Evolutionary conservation across 2,113 vertebrate species (phyloP).

Genomic region (Psettodes erumei): DNA sequence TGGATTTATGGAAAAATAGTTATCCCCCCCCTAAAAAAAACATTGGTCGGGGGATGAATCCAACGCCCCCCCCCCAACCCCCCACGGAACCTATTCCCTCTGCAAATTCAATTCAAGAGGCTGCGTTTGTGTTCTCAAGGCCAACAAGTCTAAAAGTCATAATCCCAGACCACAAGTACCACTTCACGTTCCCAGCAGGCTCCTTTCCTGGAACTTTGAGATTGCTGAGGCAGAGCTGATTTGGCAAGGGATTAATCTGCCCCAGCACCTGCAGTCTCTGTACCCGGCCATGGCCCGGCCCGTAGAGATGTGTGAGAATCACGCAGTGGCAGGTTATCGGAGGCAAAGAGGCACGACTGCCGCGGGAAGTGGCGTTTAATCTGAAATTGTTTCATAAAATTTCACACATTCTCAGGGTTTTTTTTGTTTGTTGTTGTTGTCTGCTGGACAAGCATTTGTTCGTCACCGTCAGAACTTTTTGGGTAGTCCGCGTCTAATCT

Average conservation of each 20-base stretch:
- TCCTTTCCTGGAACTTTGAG: slow-evolving; percentile 74
- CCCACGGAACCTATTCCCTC: slow-evolving; percentile 61
- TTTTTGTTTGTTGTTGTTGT: too few species aligned
- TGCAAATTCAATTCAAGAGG: slow-evolving; percentile 77
- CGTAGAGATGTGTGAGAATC: slow-evolving; percentile 15
- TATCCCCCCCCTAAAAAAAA: slow-evolving; percentile 73
- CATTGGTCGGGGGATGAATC: slow-evolving; percentile 68
- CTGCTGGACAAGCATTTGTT: not conserved
- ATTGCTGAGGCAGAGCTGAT: slow-evolving; percentile 77
- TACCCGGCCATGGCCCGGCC: slow-evolving; percentile 36
- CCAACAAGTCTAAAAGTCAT: slow-evolving; percentile 81
- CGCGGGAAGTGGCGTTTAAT: too few species aligned
- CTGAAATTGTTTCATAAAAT: not conserved
- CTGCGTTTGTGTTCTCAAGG: slow-evolving; percentile 78
- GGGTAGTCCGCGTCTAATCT: not conserved
- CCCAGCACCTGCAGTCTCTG: slow-evolving; percentile 74
- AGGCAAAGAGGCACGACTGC: slow-evolving; percentile 33
- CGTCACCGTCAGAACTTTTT: not conserved
- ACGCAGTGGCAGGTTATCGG: slow-evolving; percentile 29
- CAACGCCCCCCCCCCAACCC: slow-evolving; percentile 8
- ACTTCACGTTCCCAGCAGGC: slow-evolving; percentile 78
- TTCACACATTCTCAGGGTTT: not conserved
- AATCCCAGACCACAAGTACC: slow-evolving; percentile 81
- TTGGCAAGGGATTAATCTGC: slow-evolving; percentile 78
- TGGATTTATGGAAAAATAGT: slow-evolving; percentile 85